A percentile compares a stretch with the other conserved stretches of the same genome.
Conservation (phyloP, 2,797 vertebrate species). For the Rhinoraja longicauda region DNA sequence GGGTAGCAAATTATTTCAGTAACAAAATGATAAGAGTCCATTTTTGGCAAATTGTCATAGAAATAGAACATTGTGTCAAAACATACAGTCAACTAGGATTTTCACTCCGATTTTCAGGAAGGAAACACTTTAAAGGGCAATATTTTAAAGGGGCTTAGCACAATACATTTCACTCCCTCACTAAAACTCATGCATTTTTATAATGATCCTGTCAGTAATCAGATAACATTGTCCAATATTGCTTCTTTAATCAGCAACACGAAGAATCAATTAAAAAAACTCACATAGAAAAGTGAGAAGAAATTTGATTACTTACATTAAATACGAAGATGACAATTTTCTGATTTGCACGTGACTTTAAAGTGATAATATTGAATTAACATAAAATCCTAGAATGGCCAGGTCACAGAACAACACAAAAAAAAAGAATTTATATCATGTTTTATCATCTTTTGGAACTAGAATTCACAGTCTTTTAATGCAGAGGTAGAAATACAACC, state of each 20-base stretch:
- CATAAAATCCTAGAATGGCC: not conserved
- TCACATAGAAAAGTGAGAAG: not conserved
- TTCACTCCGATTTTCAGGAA: not conserved
- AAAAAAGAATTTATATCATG: no score
- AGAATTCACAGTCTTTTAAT: no score
- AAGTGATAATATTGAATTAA: not conserved
- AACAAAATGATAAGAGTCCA: not conserved
- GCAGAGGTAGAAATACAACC: no score
- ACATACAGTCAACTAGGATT: not conserved
- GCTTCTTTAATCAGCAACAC: not conserved
- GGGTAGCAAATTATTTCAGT: not conserved
- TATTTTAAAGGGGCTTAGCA: not conserved
- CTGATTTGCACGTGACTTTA: not conserved
- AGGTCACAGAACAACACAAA: not conserved
- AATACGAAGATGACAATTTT: not conserved
- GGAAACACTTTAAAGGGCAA: not conserved
- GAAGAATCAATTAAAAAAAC: not conserved
- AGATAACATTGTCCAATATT: not conserved
- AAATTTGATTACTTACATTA: not conserved
- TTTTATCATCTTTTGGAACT: no score
- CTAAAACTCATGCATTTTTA: not conserved
- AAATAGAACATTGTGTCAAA: not conserved
- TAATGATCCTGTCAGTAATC: not conserved
- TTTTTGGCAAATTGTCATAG: not conserved
- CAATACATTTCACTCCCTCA: not conserved